phyloP scores from a whole-genome alignment of 2,888 invertebrate species.

The Drosophila austrosaltans region DNA sequence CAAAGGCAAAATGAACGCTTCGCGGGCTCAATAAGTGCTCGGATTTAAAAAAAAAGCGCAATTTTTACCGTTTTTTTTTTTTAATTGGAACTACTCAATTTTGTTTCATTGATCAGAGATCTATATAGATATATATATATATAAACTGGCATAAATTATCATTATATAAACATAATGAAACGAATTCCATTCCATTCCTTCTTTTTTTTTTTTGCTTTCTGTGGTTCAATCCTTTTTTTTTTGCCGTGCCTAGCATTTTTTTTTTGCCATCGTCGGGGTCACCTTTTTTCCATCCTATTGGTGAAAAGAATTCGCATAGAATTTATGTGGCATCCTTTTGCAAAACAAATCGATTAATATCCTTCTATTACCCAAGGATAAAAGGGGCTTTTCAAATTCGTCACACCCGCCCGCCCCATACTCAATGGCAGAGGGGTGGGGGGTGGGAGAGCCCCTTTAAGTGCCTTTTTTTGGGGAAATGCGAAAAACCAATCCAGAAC shows the following conservation, averaged over 20 bases:
- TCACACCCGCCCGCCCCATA: slow-evolving; percentile 32
- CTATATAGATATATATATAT: not conserved
- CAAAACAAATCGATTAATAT: slow-evolving; percentile 42
- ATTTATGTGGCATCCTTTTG: slow-evolving; percentile 44
- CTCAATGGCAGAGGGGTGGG: no score
- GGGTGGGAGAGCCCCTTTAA: not conserved
- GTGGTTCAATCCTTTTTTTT: not conserved
- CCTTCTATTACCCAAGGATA: slow-evolving; percentile 20
- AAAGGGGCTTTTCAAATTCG: slow-evolving; percentile 50
- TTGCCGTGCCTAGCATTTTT: slow-evolving; percentile 2
- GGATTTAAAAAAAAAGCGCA: no score
- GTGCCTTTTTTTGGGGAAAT: slow-evolving; percentile 47
- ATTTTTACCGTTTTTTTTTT: not conserved
- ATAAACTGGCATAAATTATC: not conserved
- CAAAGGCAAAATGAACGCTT: slow-evolving; percentile 19
- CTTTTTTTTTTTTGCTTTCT: not conserved
- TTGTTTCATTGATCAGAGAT: not conserved
- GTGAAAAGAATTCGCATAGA: slow-evolving; percentile 12
- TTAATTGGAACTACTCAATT: slow-evolving; percentile 5
- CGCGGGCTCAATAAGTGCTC: not conserved
- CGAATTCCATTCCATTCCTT: not conserved
- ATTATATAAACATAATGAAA: not conserved
- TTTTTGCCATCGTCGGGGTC: not conserved
- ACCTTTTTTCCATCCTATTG: slow-evolving; percentile 45
- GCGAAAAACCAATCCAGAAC: slow-evolving; percentile 75